Evolutionary conservation across 2,888 invertebrate species (phyloP).

Genomic region (Thysanoteuthis rhombus): DNA sequence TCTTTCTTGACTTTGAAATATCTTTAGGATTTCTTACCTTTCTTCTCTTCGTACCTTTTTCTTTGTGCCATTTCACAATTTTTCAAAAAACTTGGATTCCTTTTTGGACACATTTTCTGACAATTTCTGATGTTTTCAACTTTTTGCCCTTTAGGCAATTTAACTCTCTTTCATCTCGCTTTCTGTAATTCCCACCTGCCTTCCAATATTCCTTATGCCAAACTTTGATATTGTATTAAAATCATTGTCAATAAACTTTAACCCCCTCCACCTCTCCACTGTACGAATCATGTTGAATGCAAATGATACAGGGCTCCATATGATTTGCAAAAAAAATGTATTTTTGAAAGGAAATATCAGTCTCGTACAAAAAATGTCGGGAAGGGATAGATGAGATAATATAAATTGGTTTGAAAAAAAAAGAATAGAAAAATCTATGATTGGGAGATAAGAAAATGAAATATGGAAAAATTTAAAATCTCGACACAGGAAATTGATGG

Average conservation of each 20-base stretch:
- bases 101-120: no score
- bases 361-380: neutral
- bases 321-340: neutral
- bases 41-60: no score
- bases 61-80: no score
- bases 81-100: no score
- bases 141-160: neutral
- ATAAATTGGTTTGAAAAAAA: neutral
- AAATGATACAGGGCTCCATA: neutral
- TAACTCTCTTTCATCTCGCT: neutral
- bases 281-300: neutral
- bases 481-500: no score
- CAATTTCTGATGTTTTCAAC: neutral
- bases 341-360: neutral
- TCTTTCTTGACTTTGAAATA: no score
- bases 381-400: neutral
- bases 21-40: no score
- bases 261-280: neutral
- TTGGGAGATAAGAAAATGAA: no score
- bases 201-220: neutral
- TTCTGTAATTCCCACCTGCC: neutral
- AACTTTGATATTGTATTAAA: neutral
- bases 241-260: neutral
- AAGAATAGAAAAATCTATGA: neutral
- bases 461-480: no score